Conservation (phyloP, 2,797 vertebrate species). For the Tiaroga cobitis region DNA sequence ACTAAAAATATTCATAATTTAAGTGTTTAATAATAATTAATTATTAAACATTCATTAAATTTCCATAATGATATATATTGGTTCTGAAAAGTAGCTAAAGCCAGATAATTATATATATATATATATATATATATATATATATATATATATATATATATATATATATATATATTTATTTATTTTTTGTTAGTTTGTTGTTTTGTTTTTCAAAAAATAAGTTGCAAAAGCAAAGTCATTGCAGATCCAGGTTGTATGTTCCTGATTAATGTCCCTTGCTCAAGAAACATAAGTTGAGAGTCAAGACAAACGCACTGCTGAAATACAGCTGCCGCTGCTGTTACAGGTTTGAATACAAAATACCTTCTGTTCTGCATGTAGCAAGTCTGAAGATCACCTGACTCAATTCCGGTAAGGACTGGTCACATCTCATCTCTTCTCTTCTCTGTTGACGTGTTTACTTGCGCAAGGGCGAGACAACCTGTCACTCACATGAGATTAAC, state of each 20-base stretch:
- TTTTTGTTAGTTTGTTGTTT: not conserved
- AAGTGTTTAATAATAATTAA: no score
- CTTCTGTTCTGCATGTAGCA: not conserved
- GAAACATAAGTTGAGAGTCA: slow-evolving; percentile 3
- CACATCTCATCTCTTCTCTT: not conserved
- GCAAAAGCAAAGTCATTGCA: not conserved
- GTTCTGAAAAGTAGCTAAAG: not conserved
- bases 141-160: no score
- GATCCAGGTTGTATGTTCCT: no score
- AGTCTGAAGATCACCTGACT: not conserved
- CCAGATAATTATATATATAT: not conserved
- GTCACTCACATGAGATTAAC: not conserved
- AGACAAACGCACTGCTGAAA: not conserved
- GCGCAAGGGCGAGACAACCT: not conserved
- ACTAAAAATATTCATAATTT: not conserved
- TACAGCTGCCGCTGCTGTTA: not conserved
- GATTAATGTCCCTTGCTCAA: not conserved
- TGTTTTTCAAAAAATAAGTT: not conserved
- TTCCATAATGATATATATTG: not conserved
- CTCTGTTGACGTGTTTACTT: not conserved
- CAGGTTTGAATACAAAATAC: not conserved
- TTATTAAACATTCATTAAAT: not conserved
- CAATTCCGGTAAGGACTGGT: not conserved
- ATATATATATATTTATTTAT: no score
- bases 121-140: no score